A percentile compares a stretch with the other conserved stretches of the same genome.
Evolutionary conservation across 1,140 invertebrate species (phyloP).

Genomic region (Armadillidium nasatum): DNA sequence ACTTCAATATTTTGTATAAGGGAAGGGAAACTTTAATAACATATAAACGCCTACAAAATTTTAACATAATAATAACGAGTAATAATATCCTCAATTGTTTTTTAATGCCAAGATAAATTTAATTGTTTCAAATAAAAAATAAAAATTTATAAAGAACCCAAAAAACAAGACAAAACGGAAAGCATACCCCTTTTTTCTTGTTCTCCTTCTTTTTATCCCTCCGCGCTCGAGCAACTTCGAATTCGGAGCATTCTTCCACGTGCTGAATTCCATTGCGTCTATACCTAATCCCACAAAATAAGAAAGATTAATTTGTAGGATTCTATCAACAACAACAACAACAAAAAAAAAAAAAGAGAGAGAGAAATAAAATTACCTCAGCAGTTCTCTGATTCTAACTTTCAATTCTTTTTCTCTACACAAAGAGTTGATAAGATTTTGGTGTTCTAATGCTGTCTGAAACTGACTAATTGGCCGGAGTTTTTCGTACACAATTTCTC

Average conservation of each 20-base stretch:
- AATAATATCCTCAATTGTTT: no score
- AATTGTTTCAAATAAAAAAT: no score
- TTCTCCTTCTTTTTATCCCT: conserved; percentile 45
- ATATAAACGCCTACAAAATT: no score
- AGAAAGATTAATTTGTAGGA: not conserved
- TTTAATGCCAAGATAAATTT: no score
- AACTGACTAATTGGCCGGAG: conserved; percentile 81
- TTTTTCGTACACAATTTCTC: conserved; percentile 60
- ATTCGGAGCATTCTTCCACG: conserved; percentile 74
- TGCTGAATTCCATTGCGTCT: conserved; percentile 71
- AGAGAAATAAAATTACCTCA: conserved; percentile 49
- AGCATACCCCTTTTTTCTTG: conserved; percentile 41
- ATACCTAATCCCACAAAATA: conserved; percentile 54
- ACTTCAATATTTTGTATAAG: no score
- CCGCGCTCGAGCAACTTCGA: conserved; percentile 59
- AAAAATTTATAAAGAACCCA: no score
- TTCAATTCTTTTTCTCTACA: conserved; percentile 77
- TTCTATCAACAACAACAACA: not conserved
- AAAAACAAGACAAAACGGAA: no score
- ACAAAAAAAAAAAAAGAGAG: no score
- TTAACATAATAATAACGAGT: no score
- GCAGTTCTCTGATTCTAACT: conserved; percentile 71
- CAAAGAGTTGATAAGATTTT: conserved; percentile 67
- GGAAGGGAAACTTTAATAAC: no score
- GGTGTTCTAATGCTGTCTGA: conserved; percentile 75